Evolutionary conservation across 2,113 vertebrate species (phyloP), one percentile per base, ranked within the genome.

Genomic region (Actenoides hombroni): DNA sequence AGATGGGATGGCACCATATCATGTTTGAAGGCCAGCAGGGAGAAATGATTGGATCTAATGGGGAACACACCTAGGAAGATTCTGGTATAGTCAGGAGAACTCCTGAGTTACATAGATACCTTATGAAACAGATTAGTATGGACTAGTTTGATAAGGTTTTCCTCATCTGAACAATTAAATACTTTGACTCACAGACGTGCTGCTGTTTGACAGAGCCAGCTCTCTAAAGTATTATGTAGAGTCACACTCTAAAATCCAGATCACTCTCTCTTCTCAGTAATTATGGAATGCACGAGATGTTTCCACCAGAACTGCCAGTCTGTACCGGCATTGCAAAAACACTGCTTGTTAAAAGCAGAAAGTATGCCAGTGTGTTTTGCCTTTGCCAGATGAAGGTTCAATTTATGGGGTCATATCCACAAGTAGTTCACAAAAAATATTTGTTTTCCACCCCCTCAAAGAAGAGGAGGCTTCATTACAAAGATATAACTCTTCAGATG

Each of bases 1-100:
- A 53, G 59, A 33, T n/a, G 21, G 29, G 39, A 46, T 10, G 25
- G 10, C 23, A 42, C 35, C 0, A 0, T 28, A 28, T 23, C 28
- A 14, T 29, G 39, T 17, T 2, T 33, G 65, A 65, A 76, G 48
- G 33, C 73, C 7, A 73, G 54, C 17, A 88, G 76, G 56, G 20
- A 67, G 21, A 37, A 90, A 59, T 6, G 28, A 71, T 11, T 23
- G 26, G 29, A 56, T 20, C 13, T 40, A 86, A 73, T 4, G 9
- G 46, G 24, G 48, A 90, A 86, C 8, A 70, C n/a, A 78, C 21
- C 29, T 54, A 78, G 56, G 39, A 78, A 71, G 46, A 33, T 42
- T 49, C 29, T 59, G 35, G 9, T 19, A 26, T 56, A 71, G 56
- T 70, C 39, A 69, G 13, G 33, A 56, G 26, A 91, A 67, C 40